Base-by-base conservation (phyloP, 2,888 invertebrate genomes). In the Maniola hyperantus region DNA sequence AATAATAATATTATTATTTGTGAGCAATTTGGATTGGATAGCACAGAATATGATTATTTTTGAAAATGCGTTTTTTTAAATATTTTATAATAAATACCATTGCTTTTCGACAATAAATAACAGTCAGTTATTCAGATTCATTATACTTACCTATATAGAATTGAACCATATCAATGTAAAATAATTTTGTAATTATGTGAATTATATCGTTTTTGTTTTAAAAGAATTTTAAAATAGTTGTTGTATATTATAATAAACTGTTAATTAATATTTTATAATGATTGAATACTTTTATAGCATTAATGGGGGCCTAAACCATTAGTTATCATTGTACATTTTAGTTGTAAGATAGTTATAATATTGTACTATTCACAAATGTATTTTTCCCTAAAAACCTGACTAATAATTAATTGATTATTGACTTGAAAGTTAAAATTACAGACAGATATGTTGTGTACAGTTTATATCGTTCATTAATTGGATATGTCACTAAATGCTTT, bases 291-390 rank as follows among this genome's bases (percentile, higher is more conserved):
- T 20, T 48, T 46, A 48, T 59, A 59, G 11, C 20, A 18, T 58
- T 46, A 34, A 10, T 39, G 34, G 46, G 44, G 33, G 13, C 10
- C 55, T 36, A 34, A 5, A 53, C 26, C 13, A 39, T 57, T 53
- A 34, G 42, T n/a, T 59, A 59, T 11, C 26, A 33, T 59, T 59
- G 33, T 34, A 33, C 8, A 33, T 46, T 48, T 34, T 59, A 59
- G 46, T 46, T 15, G 34, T 48, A 59, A 48, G 33, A 10, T 7
- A 55, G 1, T 46, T 46, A 46, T 46, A 46, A 46, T 46, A 46
- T 15, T 15, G n/a, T 46, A 15, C 11, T 39, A 39, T 44, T 44
- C n/a, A n/a, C 39, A 10, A 39, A 10, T 44, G 6, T n/a, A 44
- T n/a, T 6, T 44, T 6, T 44, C 6, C 44, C n/a, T 39, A 39